Base-by-base conservation (phyloP, 2,797 vertebrate genomes). In the Poeciliopsis infans region DNA sequence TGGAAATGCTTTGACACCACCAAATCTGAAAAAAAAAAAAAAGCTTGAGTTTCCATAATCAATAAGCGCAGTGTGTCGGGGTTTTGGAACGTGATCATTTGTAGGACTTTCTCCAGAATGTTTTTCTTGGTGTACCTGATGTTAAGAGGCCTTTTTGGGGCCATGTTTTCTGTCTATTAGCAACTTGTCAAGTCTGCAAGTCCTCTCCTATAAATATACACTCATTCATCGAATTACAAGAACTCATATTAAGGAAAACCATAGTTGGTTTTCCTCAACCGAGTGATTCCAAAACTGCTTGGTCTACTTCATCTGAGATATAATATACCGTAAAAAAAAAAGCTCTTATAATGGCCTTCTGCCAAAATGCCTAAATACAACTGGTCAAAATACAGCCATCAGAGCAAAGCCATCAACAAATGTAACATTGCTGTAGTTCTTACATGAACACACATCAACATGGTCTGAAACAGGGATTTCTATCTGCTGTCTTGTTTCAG, bases 301-400 rank as follows among this genome's bases (percentile, higher is more conserved):
- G 10, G 53, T 57, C 25, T 57, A n/a, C 11, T 28, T 25, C 20
- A 25, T 53, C 23, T 57, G 53, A 11, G 25, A 57, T 28, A 57
- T 55, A n/a, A 55, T n/a, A 12, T n/a, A 55, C 53, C 20, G 2
- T 33, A 7, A 20, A 49, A n/a, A 55, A 55, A n/a, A n/a, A 87
- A 82, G 75, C 75, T 68, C 87, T 78, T 69, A 74, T 33, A 7
- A 82, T 61, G 90, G 85, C 85, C 41, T 25, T 0, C 20, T 43
- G 87, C 89, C 89, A 90, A 84, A 83, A 88, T 8, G 57, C 16
- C 61, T 73, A 79, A 83, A 83, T 76, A 66, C 83, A 84, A 82
- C 77, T 61, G 75, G 51, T 78, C n/a, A 68, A 53, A 70, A 73
- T 53, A 61, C 71, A 39, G 77, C 72, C 69, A 72, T 66, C 45